Conservation (phyloP, 2,888 invertebrate species). For the Scaeva pyrastri region DNA sequence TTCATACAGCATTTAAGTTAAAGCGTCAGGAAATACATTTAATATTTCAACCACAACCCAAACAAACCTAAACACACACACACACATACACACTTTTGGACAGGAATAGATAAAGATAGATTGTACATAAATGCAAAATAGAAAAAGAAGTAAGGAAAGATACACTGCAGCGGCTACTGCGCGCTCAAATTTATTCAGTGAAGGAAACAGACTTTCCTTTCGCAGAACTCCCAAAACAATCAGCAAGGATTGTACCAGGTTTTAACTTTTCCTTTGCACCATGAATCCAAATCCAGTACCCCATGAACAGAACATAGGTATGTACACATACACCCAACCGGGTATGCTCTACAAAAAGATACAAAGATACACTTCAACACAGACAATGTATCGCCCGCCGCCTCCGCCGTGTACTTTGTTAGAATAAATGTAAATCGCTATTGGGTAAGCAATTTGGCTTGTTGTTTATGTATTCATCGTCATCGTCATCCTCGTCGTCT, state of each 20-base stretch:
- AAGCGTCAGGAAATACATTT: conserved; percentile 53
- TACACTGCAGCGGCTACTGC: conserved; percentile 34
- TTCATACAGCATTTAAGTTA: conserved; percentile 56
- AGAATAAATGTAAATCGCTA: conserved; percentile 56
- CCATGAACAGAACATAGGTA: neutral
- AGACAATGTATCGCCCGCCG: conserved; percentile 26
- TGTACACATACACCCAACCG: no score
- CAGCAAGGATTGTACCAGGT: conserved; percentile 45
- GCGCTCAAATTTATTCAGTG: conserved; percentile 55
- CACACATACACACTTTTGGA: neutral
- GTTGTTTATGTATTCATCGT: conserved; percentile 59
- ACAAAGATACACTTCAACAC: conserved; percentile 5
- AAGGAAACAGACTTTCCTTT: conserved; percentile 46
- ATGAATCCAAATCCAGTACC: neutral
- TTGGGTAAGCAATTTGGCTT: conserved; percentile 57
- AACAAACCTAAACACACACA: conserved; percentile 20
- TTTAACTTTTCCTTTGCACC: conserved; percentile 38
- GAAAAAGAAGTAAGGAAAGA: conserved; percentile 3
- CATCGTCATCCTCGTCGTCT: no score
- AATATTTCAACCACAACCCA: conserved; percentile 25
- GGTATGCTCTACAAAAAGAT: neutral
- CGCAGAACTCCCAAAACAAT: conserved; percentile 40
- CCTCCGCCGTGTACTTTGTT: conserved; percentile 5
- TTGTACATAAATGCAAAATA: neutral
- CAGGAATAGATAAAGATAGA: neutral